Evolutionary conservation across 2,888 invertebrate species (phyloP).

Genomic region (Lepas anatifera): DNA sequence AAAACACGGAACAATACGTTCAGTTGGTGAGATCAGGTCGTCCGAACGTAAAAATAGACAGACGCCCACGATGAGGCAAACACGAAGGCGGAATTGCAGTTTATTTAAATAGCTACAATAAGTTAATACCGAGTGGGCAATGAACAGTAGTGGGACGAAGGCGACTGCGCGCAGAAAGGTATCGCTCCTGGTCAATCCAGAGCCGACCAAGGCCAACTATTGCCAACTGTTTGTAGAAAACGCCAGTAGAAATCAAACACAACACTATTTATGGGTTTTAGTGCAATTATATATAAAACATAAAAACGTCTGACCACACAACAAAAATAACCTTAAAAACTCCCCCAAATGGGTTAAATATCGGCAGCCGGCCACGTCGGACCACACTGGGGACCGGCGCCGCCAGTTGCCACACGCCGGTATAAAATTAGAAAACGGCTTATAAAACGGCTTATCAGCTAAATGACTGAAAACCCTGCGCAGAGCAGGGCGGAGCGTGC

Average conservation of each 20-base stretch:
- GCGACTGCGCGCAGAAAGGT: neutral
- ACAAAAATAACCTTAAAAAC: conserved; percentile 8
- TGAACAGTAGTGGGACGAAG: neutral
- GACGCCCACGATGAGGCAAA: neutral
- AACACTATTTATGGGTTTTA: conserved; percentile 14
- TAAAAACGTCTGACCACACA: conserved; percentile 13
- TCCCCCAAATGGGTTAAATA: conserved; percentile 6
- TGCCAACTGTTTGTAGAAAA: conserved; percentile 13
- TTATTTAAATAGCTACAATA: conserved; percentile 15
- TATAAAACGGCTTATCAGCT: neutral
- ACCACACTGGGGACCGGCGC: neutral
- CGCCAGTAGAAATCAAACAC: conserved; percentile 9
- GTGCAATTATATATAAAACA: conserved; percentile 13
- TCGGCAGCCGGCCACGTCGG: neutral
- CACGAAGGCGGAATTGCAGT: neutral
- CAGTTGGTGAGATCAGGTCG: no score
- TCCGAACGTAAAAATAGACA: no score
- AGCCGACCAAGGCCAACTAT: neutral
- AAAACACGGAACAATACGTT: no score
- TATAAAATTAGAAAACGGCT: neutral
- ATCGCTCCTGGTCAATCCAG: neutral
- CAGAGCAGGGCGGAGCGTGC: neutral
- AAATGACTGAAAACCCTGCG: neutral
- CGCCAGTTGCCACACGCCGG: neutral
- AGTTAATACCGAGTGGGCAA: conserved; percentile 14